phyloP scores from a whole-genome alignment of 2,888 invertebrate genomes.

The Orchestes rusci region DNA sequence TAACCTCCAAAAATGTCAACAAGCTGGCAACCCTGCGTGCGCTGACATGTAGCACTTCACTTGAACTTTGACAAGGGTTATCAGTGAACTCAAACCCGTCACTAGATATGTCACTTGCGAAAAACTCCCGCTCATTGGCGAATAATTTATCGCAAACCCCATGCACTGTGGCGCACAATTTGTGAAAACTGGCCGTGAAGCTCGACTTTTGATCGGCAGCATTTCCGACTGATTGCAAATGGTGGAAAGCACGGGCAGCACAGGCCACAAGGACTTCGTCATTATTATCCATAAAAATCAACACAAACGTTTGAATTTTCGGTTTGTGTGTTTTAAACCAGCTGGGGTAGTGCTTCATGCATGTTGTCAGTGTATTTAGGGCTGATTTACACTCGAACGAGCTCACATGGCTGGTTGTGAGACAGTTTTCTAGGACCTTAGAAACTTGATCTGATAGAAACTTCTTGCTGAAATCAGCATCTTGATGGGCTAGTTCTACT shows the following conservation, averaged over 20 bases:
- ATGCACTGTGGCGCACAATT: constrained; percentile 28
- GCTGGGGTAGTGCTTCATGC: constrained; percentile 27
- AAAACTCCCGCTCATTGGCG: constrained; percentile 27
- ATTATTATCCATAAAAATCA: constrained; percentile 25
- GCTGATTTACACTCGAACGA: constrained; percentile 23
- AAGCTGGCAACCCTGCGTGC: constrained; percentile 27
- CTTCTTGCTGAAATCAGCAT: constrained; percentile 29
- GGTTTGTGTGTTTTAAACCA: constrained; percentile 27
- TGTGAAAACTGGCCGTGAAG: constrained; percentile 27
- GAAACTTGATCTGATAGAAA: constrained; percentile 28
- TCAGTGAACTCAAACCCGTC: constrained; percentile 25
- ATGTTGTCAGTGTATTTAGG: constrained; percentile 23
- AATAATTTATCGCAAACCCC: constrained; percentile 27
- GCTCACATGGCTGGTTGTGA: constrained; percentile 18
- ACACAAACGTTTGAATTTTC: constrained; percentile 27
- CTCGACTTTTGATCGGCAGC: constrained; percentile 27
- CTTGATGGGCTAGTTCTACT: constrained; percentile 20
- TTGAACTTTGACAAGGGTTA: constrained; percentile 11
- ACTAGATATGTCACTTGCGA: constrained; percentile 14
- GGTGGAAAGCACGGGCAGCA: constrained; percentile 27
- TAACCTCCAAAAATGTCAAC: constrained; percentile 25
- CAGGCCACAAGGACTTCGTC: constrained; percentile 22
- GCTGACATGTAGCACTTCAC: constrained; percentile 14
- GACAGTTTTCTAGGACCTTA: constrained; percentile 29
- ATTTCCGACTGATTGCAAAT: constrained; percentile 29